Base-by-base conservation (phyloP, 2,113 vertebrate species). In the Glaucidium brasilianum region DNA sequence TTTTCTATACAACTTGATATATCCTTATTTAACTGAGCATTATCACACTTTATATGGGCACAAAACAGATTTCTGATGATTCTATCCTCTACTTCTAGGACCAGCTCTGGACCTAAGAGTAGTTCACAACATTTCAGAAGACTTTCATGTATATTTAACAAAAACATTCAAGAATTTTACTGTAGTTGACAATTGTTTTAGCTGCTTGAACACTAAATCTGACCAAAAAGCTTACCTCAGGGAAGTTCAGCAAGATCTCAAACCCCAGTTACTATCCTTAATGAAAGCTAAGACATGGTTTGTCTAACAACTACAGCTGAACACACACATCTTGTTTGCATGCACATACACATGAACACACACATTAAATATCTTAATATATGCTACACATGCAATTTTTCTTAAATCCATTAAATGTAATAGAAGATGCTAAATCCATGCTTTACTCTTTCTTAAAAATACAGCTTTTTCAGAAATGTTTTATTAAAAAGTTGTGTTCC, bases 281-380 rank as follows among this genome's bases (percentile, higher is more conserved):
- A 67, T 59, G 50, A 89, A 89, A 83, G 53, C 27, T 64, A 80
- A 69, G 49, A 19, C 21, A 37, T 30, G 35, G 21, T 73, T 90
- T 56, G 59, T 35, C 29, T 66, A 72, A 56, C 47, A 85, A 77
- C 10, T n/a, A 17, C n/a, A 66, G n/a, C n/a, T 74, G 50, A 69
- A 73, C 8, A 47, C 22, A 22, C 7, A 37, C 19, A 72, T 32
- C 58, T 55, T 55, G 23, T 91, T 49, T 69, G 60, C 22, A 74
- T 14, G 15, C 30, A 58, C 1, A 0, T 30, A n/a, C 43, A 78
- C 27, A 41, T 0, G 1, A 72, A 67, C 35, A 52, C n/a, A 30
- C 21, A 41, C 5, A 7, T 50, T 35, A 47, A 68, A 35, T 20
- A 73, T 35, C 29, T 22, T 50, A 37, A 52, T 14, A 11, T 55